Conservation (phyloP, 2,113 vertebrate species). For the Carassius gibelio region DNA sequence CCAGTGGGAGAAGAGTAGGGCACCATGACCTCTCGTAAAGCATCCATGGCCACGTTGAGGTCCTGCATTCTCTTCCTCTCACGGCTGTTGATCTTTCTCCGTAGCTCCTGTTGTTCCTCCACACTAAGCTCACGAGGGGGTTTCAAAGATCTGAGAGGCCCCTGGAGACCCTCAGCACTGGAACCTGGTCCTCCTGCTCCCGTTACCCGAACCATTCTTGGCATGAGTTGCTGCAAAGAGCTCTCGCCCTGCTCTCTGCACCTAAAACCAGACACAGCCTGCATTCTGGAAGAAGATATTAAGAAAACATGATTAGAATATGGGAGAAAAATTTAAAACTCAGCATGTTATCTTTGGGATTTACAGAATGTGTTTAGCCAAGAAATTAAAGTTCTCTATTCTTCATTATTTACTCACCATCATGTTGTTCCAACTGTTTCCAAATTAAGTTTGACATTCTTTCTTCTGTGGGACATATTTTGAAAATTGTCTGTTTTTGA, state of each 20-base stretch:
- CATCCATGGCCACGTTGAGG: conserved; percentile 90
- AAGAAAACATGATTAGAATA: not conserved
- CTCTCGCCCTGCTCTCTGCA: conserved; percentile 42
- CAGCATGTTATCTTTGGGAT: not conserved
- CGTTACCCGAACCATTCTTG: conserved; percentile 41
- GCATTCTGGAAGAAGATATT: conserved; percentile 35
- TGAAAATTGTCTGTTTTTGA: not conserved
- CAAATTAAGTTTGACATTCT: not conserved
- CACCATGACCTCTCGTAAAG: conserved; percentile 88
- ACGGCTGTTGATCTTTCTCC: conserved; percentile 89
- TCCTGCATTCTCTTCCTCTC: conserved; percentile 91
- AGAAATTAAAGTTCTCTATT: not conserved
- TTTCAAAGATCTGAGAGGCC: conserved; percentile 66
- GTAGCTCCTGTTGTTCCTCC: conserved; percentile 84
- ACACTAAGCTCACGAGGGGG: conserved; percentile 73
- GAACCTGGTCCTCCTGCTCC: conserved; percentile 40
- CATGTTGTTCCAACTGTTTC: not conserved
- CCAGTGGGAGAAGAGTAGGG: conserved; percentile 78
- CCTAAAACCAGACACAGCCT: conserved; percentile 41
- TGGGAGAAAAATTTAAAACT: not conserved
- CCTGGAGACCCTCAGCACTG: conserved; percentile 61
- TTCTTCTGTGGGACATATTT: not conserved
- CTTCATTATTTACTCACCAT: not conserved
- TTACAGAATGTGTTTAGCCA: not conserved
- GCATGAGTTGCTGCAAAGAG: conserved; percentile 45